These are phyloP conservation scores for Macrotrachela quadricornifera DNA, from an alignment of 1,140 invertebrate species.

Conservation along the genomic window DNA sequence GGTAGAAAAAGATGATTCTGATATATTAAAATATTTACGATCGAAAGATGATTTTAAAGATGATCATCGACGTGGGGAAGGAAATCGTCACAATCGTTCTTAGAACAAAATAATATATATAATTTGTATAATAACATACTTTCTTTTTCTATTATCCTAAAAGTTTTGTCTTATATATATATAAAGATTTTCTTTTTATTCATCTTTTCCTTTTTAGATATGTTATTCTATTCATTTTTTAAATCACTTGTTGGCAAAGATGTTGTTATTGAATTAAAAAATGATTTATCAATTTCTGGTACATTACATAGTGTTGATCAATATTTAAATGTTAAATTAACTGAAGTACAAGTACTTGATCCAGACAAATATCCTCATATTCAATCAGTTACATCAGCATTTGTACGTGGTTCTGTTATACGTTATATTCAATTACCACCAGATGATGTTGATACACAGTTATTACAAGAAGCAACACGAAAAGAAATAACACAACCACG, in stretches of 20 bases:
- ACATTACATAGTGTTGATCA: slow-evolving; percentile 96
- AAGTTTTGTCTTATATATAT: too few species aligned
- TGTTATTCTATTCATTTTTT: slow-evolving; percentile 94
- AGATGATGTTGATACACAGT: slow-evolving; percentile 89
- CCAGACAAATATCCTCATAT: slow-evolving; percentile 95
- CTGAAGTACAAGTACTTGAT: slow-evolving; percentile 89
- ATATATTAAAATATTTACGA: slow-evolving; percentile 41
- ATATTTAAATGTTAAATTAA: slow-evolving; percentile 92
- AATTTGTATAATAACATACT: too few species aligned
- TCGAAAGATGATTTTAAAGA: slow-evolving; percentile 78
- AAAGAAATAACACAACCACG: slow-evolving; percentile 50
- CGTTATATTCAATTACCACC: slow-evolving; percentile 90
- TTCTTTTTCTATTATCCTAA: too few species aligned
- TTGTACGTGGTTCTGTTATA: slow-evolving; percentile 92
- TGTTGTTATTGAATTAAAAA: slow-evolving; percentile 95
- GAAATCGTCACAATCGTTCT: slow-evolving; percentile 4
- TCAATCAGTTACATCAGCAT: slow-evolving; percentile 94
- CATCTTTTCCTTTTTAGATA: too few species aligned
- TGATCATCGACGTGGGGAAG: slow-evolving; percentile 21
- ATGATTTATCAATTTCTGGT: slow-evolving; percentile 76
- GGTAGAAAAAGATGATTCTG: slow-evolving; percentile 52
- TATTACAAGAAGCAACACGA: slow-evolving; percentile 83
- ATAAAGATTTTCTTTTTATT: too few species aligned
- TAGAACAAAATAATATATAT: too few species aligned
- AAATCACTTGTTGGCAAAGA: slow-evolving; percentile 96